Conservation (phyloP, 2,797 vertebrate species). For the Crax fasciolata region DNA sequence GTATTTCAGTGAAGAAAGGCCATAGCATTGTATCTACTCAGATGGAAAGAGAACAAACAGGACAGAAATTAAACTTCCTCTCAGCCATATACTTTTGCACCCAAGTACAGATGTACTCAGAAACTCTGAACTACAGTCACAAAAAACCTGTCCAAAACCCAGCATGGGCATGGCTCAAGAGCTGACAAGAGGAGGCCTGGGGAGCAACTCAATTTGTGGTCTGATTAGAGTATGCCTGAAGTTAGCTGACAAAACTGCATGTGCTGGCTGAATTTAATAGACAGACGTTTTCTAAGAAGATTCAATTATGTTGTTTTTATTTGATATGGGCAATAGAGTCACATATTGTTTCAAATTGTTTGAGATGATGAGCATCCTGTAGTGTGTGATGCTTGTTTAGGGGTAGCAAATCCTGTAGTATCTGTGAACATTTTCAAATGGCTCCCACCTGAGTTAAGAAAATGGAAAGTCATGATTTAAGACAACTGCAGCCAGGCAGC, state of each 20-base stretch:
- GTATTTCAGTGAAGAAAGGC: background rate
- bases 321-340: background rate
- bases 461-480: constrained; percentile 48
- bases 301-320: background rate
- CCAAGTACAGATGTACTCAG: background rate
- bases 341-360: background rate
- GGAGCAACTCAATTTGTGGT: accelerated
- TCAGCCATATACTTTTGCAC: background rate
- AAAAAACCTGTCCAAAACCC: background rate
- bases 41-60: background rate
- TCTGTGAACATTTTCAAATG: background rate
- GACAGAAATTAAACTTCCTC: background rate
- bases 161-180: accelerated
- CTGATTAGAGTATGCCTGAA: background rate
- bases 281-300: background rate
- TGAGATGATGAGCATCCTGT: background rate
- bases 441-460: constrained; percentile 43
- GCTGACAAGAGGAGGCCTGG: accelerated
- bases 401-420: background rate
- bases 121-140: background rate
- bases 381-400: background rate
- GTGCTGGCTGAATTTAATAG: background rate
- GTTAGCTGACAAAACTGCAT: background rate
- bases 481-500: constrained; percentile 17
- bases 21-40: background rate